These are phyloP conservation scores for Melanostigma gelatinosum DNA, from an alignment of 2,113 vertebrate species.

Conservation along the genomic window DNA sequence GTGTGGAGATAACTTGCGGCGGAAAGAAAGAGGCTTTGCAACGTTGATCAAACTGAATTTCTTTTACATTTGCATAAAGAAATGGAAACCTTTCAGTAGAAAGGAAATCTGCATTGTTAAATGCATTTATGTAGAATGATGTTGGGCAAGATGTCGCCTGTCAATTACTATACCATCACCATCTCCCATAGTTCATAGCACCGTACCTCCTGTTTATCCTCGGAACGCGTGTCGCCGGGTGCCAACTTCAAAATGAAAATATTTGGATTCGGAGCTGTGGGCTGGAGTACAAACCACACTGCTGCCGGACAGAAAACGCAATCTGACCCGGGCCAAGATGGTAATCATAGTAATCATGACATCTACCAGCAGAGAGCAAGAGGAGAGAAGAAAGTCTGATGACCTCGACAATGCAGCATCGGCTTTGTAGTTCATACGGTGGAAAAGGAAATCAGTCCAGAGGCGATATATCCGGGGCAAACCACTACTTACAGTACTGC, in stretches of 20 bases:
- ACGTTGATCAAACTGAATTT: not conserved
- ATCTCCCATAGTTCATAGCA: not conserved
- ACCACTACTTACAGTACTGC: slow-evolving; percentile 31
- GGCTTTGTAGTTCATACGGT: slow-evolving; percentile 35
- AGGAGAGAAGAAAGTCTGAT: slow-evolving; percentile 10
- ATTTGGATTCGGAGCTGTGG: not conserved
- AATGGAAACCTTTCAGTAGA: not conserved
- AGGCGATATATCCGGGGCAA: slow-evolving; percentile 47
- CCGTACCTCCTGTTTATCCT: not conserved
- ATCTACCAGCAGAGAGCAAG: not conserved
- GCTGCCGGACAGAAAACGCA: not conserved
- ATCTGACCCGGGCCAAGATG: not conserved
- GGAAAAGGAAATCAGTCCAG: slow-evolving; percentile 52
- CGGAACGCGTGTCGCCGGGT: not conserved
- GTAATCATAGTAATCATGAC: slow-evolving; percentile 6
- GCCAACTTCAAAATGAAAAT: not conserved
- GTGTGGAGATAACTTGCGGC: not conserved
- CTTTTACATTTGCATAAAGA: slow-evolving; percentile 13
- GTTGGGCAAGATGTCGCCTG: not conserved
- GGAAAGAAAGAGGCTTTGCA: not conserved
- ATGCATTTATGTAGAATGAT: slow-evolving; percentile 17
- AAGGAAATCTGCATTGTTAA: slow-evolving; percentile 8
- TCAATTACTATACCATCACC: not conserved
- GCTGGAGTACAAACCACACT: not conserved
- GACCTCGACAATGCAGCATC: slow-evolving; percentile 28